phyloP scores from a whole-genome alignment of 2,797 vertebrate species.

The Coreius guichenoti region DNA sequence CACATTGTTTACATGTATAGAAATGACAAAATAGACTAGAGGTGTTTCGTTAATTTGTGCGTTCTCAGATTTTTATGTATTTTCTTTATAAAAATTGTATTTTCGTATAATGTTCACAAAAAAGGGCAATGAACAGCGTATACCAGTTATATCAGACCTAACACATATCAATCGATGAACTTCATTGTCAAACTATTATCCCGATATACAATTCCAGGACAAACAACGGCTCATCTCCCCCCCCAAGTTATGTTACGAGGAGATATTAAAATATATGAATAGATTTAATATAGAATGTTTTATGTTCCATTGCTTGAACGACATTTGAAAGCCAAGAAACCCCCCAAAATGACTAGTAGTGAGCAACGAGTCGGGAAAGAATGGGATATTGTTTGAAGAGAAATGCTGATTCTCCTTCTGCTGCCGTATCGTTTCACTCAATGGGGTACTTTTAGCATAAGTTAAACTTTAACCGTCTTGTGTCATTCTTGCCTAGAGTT shows the following conservation, averaged over 20 bases:
- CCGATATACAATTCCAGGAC: not conserved
- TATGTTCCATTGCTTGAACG: not conserved
- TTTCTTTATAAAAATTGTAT: not conserved
- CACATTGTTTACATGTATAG: not conserved
- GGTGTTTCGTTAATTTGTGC: slow-evolving; percentile 79
- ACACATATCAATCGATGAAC: not conserved
- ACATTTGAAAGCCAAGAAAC: not conserved
- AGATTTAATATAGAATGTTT: not conserved
- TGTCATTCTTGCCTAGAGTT: slow-evolving; percentile 69
- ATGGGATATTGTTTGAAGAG: slow-evolving; percentile 78
- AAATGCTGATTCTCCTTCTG: slow-evolving; percentile 88
- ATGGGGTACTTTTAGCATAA: slow-evolving; percentile 77
- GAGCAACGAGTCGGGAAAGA: slow-evolving; percentile 69
- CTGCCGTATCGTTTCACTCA: slow-evolving; percentile 76
- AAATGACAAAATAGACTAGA: not conserved
- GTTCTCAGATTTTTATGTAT: slow-evolving; percentile 82
- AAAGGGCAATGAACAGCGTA: slow-evolving; percentile 69
- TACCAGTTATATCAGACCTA: not conserved
- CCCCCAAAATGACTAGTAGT: not conserved
- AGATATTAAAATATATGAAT: not conserved
- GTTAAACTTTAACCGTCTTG: slow-evolving; percentile 98
- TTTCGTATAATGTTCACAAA: slow-evolving; percentile 88
- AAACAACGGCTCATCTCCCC: not conserved
- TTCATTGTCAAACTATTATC: not conserved
- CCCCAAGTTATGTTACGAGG: not conserved